Conservation (phyloP, 2,888 invertebrate genomes). For the Nomada ferruginata region DNA sequence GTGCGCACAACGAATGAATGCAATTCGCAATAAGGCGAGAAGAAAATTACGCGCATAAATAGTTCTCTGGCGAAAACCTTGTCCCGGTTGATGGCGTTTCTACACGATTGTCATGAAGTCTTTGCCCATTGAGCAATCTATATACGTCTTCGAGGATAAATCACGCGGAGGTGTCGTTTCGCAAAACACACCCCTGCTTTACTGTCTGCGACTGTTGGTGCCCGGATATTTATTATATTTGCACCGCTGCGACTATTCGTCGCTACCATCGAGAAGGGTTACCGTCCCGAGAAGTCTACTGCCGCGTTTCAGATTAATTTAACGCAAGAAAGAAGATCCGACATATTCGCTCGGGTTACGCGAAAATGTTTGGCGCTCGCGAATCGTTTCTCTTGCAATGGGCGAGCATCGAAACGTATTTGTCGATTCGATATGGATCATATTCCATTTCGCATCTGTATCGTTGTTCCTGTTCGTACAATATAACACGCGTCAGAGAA, state of each 20-base stretch:
- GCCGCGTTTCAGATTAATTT: neutral
- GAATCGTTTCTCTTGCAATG: neutral
- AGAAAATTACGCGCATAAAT: constrained; percentile 70
- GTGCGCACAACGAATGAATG: constrained; percentile 65
- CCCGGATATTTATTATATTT: constrained; percentile 30
- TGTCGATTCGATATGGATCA: neutral
- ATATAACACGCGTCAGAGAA: constrained; percentile 34
- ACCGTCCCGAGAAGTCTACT: too few species aligned
- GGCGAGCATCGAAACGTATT: constrained; percentile 1
- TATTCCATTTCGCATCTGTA: constrained; percentile 17
- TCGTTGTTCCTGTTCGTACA: constrained; percentile 3
- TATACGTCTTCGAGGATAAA: constrained; percentile 36
- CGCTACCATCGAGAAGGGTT: too few species aligned
- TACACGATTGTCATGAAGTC: constrained; percentile 15
- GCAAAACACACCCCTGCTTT: constrained; percentile 20
- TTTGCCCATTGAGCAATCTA: neutral
- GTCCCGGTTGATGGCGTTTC: constrained; percentile 23
- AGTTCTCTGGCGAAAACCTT: constrained; percentile 63
- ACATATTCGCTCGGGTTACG: too few species aligned
- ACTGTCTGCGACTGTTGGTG: constrained; percentile 9
- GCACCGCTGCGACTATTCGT: neutral
- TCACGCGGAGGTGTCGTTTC: constrained; percentile 20
- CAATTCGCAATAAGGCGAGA: constrained; percentile 67
- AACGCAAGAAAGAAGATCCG: neutral
- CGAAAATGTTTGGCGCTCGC: neutral